These are phyloP conservation scores for Electrophaes corylata DNA, from an alignment of 2,888 invertebrate genomes.

Conservation along the genomic window DNA sequence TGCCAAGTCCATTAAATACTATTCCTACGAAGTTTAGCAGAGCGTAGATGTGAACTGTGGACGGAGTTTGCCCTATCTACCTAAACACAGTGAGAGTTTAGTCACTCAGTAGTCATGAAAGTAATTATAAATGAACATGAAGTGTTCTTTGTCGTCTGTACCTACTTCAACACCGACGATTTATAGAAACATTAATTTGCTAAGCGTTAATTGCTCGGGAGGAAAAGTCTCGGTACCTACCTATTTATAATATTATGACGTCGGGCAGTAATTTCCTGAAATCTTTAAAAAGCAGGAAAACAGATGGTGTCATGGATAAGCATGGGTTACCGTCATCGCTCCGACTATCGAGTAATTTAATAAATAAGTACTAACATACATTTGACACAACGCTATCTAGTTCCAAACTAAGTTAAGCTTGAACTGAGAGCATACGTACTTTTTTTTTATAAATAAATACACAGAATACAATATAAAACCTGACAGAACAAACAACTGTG, in stretches of 20 bases:
- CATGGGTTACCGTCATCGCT: background rate
- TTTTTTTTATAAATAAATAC: too few relatives aligned
- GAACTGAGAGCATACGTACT: too few relatives aligned
- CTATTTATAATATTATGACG: constrained; percentile 20
- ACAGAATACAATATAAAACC: too few relatives aligned
- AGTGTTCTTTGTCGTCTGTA: constrained; percentile 1
- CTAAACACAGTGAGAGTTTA: constrained; percentile 19
- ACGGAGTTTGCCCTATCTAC: constrained; percentile 23
- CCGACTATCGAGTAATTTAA: background rate
- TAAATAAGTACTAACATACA: too few relatives aligned
- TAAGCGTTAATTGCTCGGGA: constrained; percentile 6
- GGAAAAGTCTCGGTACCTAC: constrained; percentile 16
- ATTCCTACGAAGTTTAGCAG: constrained; percentile 42
- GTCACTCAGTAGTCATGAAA: constrained; percentile 13
- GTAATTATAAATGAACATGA: constrained; percentile 13
- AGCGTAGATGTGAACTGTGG: constrained; percentile 11
- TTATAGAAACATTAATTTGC: constrained; percentile 10
- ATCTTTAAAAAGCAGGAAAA: background rate
- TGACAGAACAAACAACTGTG: too few relatives aligned
- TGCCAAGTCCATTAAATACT: constrained; percentile 53
- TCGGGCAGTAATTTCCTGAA: constrained; percentile 5
- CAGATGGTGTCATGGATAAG: background rate
- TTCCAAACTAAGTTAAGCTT: too few relatives aligned
- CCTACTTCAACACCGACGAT: constrained; percentile 3
- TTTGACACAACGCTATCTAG: too few relatives aligned